phyloP scores from a whole-genome alignment of 2,888 invertebrate genomes.

The Argyra leucocephala region DNA sequence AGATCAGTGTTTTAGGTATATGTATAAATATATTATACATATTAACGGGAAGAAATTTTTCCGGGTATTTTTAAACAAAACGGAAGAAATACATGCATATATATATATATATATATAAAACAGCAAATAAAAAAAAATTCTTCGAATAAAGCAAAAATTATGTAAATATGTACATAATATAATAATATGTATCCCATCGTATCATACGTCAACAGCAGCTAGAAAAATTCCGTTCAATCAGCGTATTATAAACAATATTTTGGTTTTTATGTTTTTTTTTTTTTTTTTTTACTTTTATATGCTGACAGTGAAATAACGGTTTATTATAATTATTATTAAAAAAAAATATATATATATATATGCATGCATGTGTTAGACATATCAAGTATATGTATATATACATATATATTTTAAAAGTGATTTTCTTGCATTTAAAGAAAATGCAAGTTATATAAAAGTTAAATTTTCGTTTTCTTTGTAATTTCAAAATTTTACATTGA shows the following conservation, averaged over 20 bases:
- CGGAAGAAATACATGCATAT: background rate
- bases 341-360: background rate
- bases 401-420: too few species aligned
- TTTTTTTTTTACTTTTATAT: background rate
- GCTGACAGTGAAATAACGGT: background rate
- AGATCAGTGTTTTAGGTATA: too few species aligned
- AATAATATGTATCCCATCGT: background rate
- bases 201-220: background rate
- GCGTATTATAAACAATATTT: background rate
- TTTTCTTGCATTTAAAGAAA: too few species aligned
- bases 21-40: too few species aligned
- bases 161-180: background rate
- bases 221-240: conserved; percentile 1
- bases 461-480: too few species aligned
- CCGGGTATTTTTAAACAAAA: conserved; percentile 6
- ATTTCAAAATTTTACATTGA: too few species aligned
- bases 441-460: too few species aligned
- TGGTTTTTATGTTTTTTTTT: too few species aligned
- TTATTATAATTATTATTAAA: background rate
- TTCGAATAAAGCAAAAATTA: background rate
- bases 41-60: background rate
- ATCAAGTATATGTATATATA: too few species aligned
- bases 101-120: too few species aligned
- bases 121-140: background rate
- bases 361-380: too few species aligned